Conservation (phyloP, 2,113 vertebrate genomes). For the Hyperopisus bebe region DNA sequence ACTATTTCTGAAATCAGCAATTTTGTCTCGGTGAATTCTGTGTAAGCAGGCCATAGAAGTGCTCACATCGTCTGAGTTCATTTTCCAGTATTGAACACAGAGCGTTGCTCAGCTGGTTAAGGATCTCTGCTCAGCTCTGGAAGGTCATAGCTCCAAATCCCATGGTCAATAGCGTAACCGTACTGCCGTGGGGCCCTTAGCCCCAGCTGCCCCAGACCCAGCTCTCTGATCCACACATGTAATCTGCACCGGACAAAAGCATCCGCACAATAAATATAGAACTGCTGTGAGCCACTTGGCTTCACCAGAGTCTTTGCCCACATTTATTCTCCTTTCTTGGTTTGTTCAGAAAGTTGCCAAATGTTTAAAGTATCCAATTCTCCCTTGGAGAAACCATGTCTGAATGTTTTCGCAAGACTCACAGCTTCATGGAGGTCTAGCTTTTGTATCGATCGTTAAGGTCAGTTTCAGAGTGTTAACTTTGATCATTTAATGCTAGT, state of each 20-base stretch:
- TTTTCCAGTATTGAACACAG: background rate
- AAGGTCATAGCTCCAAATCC: background rate
- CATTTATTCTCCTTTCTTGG: background rate
- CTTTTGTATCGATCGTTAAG: background rate
- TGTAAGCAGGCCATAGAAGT: background rate
- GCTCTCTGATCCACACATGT: background rate
- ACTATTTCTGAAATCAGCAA: background rate
- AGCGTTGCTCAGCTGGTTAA: background rate
- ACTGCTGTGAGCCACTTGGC: background rate
- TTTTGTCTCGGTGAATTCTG: background rate
- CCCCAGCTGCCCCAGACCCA: background rate
- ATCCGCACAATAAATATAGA: background rate
- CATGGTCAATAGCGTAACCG: background rate
- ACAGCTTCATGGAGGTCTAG: background rate
- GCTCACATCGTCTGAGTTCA: background rate
- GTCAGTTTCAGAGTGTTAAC: constrained; percentile 6
- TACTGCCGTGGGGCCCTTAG: background rate
- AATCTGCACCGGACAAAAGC: background rate
- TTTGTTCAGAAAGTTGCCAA: background rate
- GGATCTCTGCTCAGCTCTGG: background rate
- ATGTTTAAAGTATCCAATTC: background rate
- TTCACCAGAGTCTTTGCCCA: background rate
- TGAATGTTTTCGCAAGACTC: background rate
- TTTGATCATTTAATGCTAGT: constrained; percentile 36
- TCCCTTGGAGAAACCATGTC: background rate